These are phyloP conservation scores for Physeter macrocephalus DNA, from an alignment of 2,113 vertebrate genomes.

Conservation along the genomic window DNA sequence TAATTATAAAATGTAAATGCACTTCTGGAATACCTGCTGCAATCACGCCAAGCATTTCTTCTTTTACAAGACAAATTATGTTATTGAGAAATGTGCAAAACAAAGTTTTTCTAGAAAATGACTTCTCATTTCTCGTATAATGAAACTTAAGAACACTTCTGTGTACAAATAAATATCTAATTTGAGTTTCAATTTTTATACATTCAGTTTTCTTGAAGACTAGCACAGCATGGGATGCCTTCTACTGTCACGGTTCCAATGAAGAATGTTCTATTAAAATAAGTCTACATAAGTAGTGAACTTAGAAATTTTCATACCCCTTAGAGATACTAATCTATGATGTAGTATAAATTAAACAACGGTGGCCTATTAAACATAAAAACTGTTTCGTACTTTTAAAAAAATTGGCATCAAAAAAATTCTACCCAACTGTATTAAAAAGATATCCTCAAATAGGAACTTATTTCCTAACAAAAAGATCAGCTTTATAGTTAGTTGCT, in stretches of 20 bases:
- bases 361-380: background rate
- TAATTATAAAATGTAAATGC: background rate
- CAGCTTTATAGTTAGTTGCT: background rate
- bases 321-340: background rate
- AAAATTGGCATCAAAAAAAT: background rate
- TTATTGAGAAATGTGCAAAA: background rate
- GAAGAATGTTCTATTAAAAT: background rate
- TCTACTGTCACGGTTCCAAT: background rate
- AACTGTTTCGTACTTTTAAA: background rate
- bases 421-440: background rate
- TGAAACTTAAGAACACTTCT: background rate
- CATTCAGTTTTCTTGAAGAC: slow-evolving; percentile 2
- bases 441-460: background rate
- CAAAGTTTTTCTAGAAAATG: background rate
- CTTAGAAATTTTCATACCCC: background rate
- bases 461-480: background rate
- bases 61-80: background rate
- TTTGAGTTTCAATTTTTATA: background rate
- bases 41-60: background rate
- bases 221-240: background rate
- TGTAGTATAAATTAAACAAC: background rate
- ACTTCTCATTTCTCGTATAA: background rate
- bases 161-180: background rate
- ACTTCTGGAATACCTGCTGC: background rate
- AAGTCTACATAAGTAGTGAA: background rate